Conservation (phyloP, 2,797 vertebrate genomes). For the Sandelia bainsii region DNA sequence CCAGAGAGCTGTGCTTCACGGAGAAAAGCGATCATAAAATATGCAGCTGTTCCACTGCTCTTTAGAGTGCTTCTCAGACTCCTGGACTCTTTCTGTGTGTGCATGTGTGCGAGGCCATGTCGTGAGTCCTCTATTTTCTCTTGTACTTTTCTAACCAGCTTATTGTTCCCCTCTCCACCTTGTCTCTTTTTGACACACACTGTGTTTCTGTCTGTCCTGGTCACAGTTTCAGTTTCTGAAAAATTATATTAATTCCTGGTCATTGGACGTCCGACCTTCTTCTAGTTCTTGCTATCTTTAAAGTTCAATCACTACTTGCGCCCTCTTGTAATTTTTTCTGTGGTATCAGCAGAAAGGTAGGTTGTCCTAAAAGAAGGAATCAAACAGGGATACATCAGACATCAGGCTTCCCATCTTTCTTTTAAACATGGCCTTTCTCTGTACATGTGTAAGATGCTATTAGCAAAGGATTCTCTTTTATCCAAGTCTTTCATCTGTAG, state of each 20-base stretch:
- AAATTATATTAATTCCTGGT: slow-evolving; percentile 29
- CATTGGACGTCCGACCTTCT: slow-evolving; percentile 33
- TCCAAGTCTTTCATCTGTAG: slow-evolving; percentile 4
- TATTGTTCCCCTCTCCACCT: slow-evolving; percentile 20
- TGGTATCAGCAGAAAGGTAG: slow-evolving; percentile 32
- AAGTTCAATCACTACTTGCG: slow-evolving; percentile 14
- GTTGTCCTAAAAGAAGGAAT: slow-evolving; percentile 2
- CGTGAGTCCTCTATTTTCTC: slow-evolving; percentile 10
- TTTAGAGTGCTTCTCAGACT: slow-evolving; percentile 70
- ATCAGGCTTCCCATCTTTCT: neutral
- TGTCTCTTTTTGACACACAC: slow-evolving; percentile 42
- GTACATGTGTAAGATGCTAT: neutral
- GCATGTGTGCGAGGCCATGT: slow-evolving; percentile 17
- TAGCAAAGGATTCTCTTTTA: slow-evolving; percentile 4
- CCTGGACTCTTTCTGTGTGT: slow-evolving; percentile 18
- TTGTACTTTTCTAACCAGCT: neutral
- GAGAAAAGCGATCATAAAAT: slow-evolving; percentile 84
- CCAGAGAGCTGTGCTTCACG: slow-evolving; percentile 65
- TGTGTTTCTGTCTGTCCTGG: slow-evolving; percentile 7
- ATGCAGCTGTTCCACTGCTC: slow-evolving; percentile 78
- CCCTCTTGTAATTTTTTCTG: slow-evolving; percentile 15
- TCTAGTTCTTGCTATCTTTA: slow-evolving; percentile 19
- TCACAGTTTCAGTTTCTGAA: slow-evolving; percentile 13
- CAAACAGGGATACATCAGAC: neutral
- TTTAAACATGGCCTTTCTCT: neutral